phyloP scores from a whole-genome alignment of 1,140 invertebrate genomes.

The Uloborus diversus region DNA sequence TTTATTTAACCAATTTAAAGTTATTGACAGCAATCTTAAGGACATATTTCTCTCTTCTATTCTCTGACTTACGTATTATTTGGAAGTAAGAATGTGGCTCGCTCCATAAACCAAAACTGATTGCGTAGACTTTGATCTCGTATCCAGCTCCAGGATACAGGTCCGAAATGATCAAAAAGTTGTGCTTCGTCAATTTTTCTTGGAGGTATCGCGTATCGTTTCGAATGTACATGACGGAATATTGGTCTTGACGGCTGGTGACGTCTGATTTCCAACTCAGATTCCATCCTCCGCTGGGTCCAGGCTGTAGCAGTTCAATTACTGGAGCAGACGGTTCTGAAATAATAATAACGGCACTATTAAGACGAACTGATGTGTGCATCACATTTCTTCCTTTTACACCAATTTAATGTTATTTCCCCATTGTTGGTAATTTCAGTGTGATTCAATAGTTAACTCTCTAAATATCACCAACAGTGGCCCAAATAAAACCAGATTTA shows the following conservation, averaged over 20 bases:
- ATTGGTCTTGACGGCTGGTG: conserved; percentile 87
- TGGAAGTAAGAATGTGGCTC: conserved; percentile 80
- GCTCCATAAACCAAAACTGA: conserved; percentile 82
- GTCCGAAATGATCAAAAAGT: conserved; percentile 76
- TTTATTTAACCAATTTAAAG: no score
- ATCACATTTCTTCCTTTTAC: no score
- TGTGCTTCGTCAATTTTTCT: conserved; percentile 69
- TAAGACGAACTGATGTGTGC: background rate
- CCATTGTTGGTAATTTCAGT: no score
- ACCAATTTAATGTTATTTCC: no score
- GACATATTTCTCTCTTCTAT: no score
- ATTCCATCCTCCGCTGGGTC: conserved; percentile 69
- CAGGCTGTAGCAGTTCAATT: conserved; percentile 80
- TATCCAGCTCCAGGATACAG: conserved; percentile 88
- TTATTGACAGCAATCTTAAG: no score
- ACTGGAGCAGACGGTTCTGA: conserved; percentile 83
- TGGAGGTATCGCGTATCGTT: conserved; percentile 77
- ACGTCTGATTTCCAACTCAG: conserved; percentile 94
- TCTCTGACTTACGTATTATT: conserved; percentile 48
- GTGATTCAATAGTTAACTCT: no score
- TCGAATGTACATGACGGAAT: conserved; percentile 82
- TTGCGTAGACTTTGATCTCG: conserved; percentile 87
- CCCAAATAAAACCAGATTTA: no score
- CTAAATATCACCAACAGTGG: no score
- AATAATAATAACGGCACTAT: conserved; percentile 15